Evolutionary conservation across 2,888 invertebrate genomes (phyloP), one percentile per base, ranked within the genome.

Genomic region (Hecatera dysodea): DNA sequence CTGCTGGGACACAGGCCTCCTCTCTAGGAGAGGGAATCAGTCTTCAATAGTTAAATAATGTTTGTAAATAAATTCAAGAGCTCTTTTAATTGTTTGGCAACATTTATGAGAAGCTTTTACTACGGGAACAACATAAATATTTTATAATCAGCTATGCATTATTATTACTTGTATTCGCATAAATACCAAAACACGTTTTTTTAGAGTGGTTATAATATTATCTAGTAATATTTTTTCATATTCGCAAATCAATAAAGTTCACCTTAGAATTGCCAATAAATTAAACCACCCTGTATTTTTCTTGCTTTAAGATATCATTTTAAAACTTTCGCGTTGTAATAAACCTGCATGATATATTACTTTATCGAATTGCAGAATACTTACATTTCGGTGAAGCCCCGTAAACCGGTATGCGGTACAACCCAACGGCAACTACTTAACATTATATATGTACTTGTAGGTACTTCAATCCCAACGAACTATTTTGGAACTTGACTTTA

Each of bases 311-410:
- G 39, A 39, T 5, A 39, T 39, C 39, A 39, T 39, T 5, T 39
- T 17, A 39, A n/a, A 39, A 39, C 39, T 39, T 39, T 39, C 29
- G 22, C 1, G 15, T 56, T 15, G 8, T 56, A 36, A 36, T 15
- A 19, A 52, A 62, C 8, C 8, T 39, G 19, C 4, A 55, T 22
- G 36, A 5, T 36, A 46, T 22, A n/a, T n/a, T n/a, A n/a, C n/a
- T 42, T 57, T 12, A 44, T 42, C 12, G n/a, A 46, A 61, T 80
- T 68, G 72, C 82, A 76, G 82, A 84, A 83, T 83, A 12, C 22
- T 59, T 9, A 1, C 57, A 33, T 39, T 53, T 53, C 50, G 79
- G 83, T 83, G 36, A 84, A 84, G 76, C 61, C 84, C 83, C 83
- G 53, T n/a, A 39, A 39, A 79, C 82, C 52, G 57, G 84, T 67